Conservation (phyloP, 1,140 invertebrate genomes). For the Pseudoatta argentina region DNA sequence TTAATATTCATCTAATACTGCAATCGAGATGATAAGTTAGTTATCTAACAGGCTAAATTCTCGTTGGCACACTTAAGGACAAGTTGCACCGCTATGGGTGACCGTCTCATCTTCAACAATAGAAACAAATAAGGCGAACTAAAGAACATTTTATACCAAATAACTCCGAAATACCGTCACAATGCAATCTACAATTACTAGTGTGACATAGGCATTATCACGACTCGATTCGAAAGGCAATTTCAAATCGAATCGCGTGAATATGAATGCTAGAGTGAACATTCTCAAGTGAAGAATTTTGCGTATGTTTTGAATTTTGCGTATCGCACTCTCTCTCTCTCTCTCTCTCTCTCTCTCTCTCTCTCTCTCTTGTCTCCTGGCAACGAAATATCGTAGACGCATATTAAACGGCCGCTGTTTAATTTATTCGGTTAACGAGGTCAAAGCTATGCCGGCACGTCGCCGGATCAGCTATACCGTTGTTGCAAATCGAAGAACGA, state of each 20-base stretch:
- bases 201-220: no score
- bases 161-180: not conserved
- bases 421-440: constrained; percentile 52
- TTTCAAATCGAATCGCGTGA: not conserved
- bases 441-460: not conserved
- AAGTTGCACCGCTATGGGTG: constrained; percentile 22
- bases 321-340: not conserved
- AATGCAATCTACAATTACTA: no score
- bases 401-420: constrained; percentile 30
- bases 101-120: constrained; percentile 8
- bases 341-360: no score
- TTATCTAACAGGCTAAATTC: constrained; percentile 34
- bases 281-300: constrained; percentile 1
- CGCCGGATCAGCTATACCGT: constrained; percentile 19
- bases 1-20: constrained; percentile 49
- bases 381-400: not conserved
- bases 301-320: not conserved
- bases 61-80: constrained; percentile 49
- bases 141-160: not conserved
- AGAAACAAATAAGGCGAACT: not conserved
- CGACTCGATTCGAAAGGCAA: not conserved
- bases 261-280: not conserved
- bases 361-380: not conserved
- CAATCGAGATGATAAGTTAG: constrained; percentile 45
- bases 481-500: constrained; percentile 33